These are phyloP conservation scores for Hexactinellida sp. DNA, from an alignment of 37 sponge, comb jelly and placozoan species.

Conservation along the genomic window DNA sequence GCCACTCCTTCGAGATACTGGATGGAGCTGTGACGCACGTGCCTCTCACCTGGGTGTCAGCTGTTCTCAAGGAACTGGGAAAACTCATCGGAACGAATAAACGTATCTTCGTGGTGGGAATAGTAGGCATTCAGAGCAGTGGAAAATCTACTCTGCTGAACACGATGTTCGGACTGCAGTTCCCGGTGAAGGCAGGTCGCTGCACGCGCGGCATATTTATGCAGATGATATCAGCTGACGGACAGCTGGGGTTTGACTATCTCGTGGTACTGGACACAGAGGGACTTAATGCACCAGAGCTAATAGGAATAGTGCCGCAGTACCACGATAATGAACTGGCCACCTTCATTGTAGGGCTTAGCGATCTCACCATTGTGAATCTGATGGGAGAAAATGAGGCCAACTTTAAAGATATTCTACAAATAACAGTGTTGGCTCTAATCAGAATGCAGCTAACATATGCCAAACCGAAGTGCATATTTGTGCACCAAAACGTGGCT, in stretches of 20 bases:
- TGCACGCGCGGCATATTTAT: conserved; percentile 16
- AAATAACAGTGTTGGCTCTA: conserved; percentile 1
- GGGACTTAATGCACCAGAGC: conserved; percentile 11
- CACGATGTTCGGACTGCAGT: conserved; percentile 23
- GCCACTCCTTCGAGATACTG: neutral
- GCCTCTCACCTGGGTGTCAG: conserved; percentile 9
- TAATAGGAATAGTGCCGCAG: neutral
- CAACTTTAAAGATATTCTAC: conserved; percentile 20
- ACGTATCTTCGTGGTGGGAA: conserved; percentile 9
- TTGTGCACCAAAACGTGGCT: conserved; percentile 17
- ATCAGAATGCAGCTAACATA: conserved; percentile 17
- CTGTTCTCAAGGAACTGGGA: neutral
- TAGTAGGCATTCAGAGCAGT: conserved; percentile 20
- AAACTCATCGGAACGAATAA: neutral
- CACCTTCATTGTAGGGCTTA: conserved; percentile 1
- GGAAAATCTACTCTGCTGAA: conserved; percentile 22
- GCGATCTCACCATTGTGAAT: conserved; percentile 9
- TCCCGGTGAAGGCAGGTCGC: conserved; percentile 6
- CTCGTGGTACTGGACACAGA: conserved; percentile 14
- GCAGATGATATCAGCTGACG: conserved; percentile 4
- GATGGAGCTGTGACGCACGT: conserved; percentile 16
- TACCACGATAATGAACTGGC: conserved; percentile 18
- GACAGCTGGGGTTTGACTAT: neutral
- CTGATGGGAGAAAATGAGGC: neutral
- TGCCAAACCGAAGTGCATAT: conserved; percentile 2